Percentiles rank a stretch among this genome's conserved stretches.
These are phyloP conservation scores for Dendrolimus pini DNA, from an alignment of 2,888 invertebrate species.

Conservation along the genomic window DNA sequence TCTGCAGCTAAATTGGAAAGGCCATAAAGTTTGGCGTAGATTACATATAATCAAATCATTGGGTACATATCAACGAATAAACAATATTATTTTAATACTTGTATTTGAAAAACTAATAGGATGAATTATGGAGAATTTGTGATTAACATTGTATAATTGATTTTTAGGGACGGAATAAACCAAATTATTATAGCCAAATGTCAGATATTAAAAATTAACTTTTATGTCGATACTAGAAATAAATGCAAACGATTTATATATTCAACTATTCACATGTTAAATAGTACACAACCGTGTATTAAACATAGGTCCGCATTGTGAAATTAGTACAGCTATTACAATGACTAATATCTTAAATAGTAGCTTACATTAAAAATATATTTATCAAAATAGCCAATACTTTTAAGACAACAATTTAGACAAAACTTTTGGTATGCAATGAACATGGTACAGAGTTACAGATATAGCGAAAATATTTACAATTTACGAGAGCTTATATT, in stretches of 20 bases:
- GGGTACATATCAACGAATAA: too few relatives aligned
- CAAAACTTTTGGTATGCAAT: conserved; percentile 43
- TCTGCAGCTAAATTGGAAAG: too few relatives aligned
- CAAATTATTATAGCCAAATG: conserved; percentile 25
- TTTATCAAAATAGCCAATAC: conserved; percentile 48
- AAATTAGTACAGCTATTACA: conserved; percentile 1
- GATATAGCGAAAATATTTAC: conserved; percentile 47
- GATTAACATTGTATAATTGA: conserved; percentile 16
- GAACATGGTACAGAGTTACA: conserved; percentile 33
- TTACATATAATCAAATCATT: too few relatives aligned
- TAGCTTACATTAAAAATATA: conserved; percentile 35
- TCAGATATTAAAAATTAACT: too few relatives aligned
- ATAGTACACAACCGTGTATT: conserved; percentile 48
- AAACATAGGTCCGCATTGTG: conserved; percentile 18
- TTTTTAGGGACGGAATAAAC: conserved; percentile 62
- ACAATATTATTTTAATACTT: too few relatives aligned
- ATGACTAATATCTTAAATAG: conserved; percentile 24
- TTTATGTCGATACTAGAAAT: conserved; percentile 18
- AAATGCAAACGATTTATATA: conserved; percentile 47
- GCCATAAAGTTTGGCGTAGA: too few relatives aligned
- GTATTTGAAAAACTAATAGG: too few relatives aligned
- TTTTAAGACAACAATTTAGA: conserved; percentile 35
- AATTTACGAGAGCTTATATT: conserved; percentile 30
- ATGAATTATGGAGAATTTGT: too few relatives aligned
- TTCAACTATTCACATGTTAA: conserved; percentile 35